Evolutionary conservation across 2,113 vertebrate genomes (phyloP).

Genomic region (Myanophis thanlyinensis): DNA sequence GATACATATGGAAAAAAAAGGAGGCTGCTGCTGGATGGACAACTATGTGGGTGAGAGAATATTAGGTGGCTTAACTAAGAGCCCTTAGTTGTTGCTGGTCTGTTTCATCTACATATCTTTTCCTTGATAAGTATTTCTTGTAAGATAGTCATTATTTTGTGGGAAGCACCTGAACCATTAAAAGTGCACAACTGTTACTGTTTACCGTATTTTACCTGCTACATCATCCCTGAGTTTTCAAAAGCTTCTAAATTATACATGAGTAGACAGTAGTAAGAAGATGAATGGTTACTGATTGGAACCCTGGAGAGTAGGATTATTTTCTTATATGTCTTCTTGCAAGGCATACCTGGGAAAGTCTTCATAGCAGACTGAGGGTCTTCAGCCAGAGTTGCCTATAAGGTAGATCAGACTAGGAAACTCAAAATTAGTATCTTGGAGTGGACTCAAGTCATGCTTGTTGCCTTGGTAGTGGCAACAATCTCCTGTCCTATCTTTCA

Average conservation of each 20-base stretch:
- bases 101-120: background rate
- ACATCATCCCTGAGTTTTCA: background rate
- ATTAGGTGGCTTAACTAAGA: background rate
- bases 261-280: background rate
- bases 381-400: background rate
- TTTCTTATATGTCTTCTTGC: background rate
- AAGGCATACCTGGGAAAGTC: background rate
- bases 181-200: background rate
- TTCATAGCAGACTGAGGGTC: background rate
- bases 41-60: background rate
- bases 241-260: background rate
- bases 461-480: background rate
- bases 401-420: background rate
- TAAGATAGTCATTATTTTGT: background rate
- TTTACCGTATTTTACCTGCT: background rate
- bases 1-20: background rate
- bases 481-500: background rate
- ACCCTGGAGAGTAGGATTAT: too few species aligned
- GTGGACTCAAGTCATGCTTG: background rate
- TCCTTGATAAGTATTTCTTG: background rate
- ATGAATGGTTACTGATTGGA: background rate
- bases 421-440: background rate
- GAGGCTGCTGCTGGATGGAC: background rate
- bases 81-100: background rate
- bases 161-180: background rate